phyloP scores from a whole-genome alignment of 2,888 invertebrate genomes.

The Omphaloscelis lunosa region DNA sequence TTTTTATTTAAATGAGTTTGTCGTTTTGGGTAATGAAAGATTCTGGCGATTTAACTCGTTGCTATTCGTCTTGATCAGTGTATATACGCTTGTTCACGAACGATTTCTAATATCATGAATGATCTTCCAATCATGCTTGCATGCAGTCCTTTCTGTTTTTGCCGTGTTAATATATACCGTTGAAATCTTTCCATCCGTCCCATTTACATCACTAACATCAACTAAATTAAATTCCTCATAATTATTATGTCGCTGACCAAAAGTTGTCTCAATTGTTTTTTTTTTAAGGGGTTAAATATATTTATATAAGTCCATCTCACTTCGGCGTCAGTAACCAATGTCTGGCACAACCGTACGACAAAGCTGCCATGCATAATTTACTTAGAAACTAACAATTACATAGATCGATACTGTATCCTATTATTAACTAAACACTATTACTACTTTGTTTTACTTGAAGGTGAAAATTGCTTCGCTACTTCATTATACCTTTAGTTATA shows the following conservation, averaged over 20 bases:
- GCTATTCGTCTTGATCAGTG: not conserved
- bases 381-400: constrained; percentile 25
- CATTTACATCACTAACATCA: not conserved
- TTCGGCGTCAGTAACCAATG: not conserved
- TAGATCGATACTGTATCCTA: constrained; percentile 29
- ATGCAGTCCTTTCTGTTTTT: not conserved
- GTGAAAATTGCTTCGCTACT: constrained; percentile 22
- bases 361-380: constrained; percentile 39
- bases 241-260: not conserved
- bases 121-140: not conserved
- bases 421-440: constrained; percentile 25
- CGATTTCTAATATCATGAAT: not conserved
- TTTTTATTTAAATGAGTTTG: constrained; percentile 4
- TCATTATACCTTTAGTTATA: not conserved
- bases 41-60: not conserved
- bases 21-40: not conserved
- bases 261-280: not conserved
- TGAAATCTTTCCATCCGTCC: not conserved
- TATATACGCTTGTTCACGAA: not conserved
- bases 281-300: constrained; percentile 1
- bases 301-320: not conserved
- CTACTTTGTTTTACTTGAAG: constrained; percentile 9
- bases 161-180: not conserved
- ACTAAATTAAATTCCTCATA: not conserved
- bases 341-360: constrained; percentile 5